A percentile compares a stretch with the other conserved stretches of the same genome.
These are phyloP conservation scores for Antheraea assamensis DNA, from an alignment of 2,888 invertebrate genomes.

Conservation along the genomic window DNA sequence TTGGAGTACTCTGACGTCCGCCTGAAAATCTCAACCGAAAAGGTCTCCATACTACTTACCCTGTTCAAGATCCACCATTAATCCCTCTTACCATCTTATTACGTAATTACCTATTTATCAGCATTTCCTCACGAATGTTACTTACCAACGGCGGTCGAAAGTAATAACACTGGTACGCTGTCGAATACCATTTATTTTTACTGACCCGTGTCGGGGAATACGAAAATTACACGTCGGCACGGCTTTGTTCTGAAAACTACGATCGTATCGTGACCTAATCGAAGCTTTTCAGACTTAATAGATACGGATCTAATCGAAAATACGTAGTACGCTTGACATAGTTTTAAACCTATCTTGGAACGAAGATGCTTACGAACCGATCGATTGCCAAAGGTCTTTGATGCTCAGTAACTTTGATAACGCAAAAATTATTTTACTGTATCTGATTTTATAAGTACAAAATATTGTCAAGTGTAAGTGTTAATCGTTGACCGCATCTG, in stretches of 20 bases:
- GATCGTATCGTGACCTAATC: constrained; percentile 14
- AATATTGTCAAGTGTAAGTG: too few species aligned
- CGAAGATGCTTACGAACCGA: background rate
- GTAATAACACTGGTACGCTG: constrained; percentile 34
- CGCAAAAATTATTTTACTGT: background rate
- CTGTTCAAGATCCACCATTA: constrained; percentile 44
- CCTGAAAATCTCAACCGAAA: constrained; percentile 11
- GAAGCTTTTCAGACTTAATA: constrained; percentile 8
- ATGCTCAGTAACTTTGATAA: background rate
- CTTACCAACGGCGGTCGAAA: constrained; percentile 38
- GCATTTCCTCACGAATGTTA: constrained; percentile 44
- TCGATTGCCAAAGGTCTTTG: background rate
- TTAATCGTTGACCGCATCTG: too few species aligned
- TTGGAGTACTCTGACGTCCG: background rate
- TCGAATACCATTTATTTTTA: constrained; percentile 36
- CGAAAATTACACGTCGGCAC: constrained; percentile 26
- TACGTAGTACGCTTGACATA: constrained; percentile 12
- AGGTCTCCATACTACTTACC: constrained; percentile 24
- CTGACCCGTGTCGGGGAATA: constrained; percentile 25
- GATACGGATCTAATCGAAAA: constrained; percentile 12
- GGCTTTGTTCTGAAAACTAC: constrained; percentile 19
- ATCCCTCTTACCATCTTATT: constrained; percentile 56
- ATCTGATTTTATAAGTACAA: too few species aligned
- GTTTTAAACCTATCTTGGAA: constrained; percentile 9
- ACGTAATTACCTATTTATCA: constrained; percentile 63